Percentiles rank a stretch among this genome's conserved stretches.
These are phyloP conservation scores for Lateolabrax maculatus DNA, from an alignment of 2,797 vertebrate species.

Conservation along the genomic window DNA sequence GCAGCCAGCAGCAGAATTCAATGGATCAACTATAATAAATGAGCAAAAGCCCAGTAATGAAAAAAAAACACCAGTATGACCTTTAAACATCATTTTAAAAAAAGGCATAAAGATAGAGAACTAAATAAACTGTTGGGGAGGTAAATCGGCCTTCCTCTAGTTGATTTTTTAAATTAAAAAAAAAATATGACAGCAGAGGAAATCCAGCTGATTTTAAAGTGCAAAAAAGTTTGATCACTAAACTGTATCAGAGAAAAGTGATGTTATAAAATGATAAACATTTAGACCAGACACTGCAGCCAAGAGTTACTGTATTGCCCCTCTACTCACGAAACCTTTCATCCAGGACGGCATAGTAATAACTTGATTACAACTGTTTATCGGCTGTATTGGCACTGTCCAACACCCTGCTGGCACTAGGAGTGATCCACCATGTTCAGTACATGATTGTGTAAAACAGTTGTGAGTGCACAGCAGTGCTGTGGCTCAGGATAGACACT, in stretches of 20 bases:
- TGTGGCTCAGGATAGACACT: too few species aligned
- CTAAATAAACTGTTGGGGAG: background rate
- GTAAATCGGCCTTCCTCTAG: background rate
- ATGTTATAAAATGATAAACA: background rate
- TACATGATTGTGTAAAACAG: background rate
- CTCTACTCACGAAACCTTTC: too few species aligned
- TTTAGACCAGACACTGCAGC: too few species aligned
- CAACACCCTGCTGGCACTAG: background rate
- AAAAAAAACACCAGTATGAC: background rate
- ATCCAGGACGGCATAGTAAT: too few species aligned
- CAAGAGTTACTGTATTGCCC: too few species aligned
- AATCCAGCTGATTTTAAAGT: background rate
- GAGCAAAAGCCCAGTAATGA: background rate
- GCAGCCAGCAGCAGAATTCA: background rate
- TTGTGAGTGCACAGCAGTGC: background rate
- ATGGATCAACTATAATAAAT: background rate
- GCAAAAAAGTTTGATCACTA: background rate
- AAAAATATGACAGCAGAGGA: too few species aligned
- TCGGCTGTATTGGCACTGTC: too few species aligned
- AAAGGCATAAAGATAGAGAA: background rate
- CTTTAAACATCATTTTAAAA: background rate
- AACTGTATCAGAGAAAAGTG: background rate
- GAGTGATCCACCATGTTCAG: background rate
- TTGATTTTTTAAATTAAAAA: too few species aligned
- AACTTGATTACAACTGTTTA: too few species aligned